phyloP scores from a whole-genome alignment of 2,888 invertebrate genomes.

The Orthosia gothica region DNA sequence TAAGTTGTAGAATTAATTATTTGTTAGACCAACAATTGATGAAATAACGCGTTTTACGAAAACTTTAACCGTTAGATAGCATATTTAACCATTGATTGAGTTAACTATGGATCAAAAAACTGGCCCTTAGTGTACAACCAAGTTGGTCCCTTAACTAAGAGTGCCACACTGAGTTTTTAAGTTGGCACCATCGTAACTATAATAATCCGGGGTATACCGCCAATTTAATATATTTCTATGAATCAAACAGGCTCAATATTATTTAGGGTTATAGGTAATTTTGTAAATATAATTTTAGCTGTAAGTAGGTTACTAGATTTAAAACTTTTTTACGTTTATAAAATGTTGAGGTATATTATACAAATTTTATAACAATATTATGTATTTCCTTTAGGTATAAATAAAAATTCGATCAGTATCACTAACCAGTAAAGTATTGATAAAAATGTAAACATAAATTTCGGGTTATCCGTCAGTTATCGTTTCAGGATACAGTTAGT shows the following conservation, averaged over 20 bases:
- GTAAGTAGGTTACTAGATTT: conserved; percentile 23
- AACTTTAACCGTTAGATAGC: too few species aligned
- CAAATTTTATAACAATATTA: conserved; percentile 2
- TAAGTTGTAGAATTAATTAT: too few species aligned
- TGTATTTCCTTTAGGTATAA: background rate
- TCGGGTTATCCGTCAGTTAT: too few species aligned
- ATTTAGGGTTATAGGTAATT: conserved; percentile 49
- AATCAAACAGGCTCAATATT: conserved; percentile 43
- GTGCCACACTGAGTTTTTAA: background rate
- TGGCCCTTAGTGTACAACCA: too few species aligned
- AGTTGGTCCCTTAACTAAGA: background rate
- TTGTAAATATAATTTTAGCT: conserved; percentile 60
- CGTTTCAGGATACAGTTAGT: conserved; percentile 13
- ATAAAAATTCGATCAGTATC: conserved; percentile 20
- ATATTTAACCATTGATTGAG: too few species aligned
- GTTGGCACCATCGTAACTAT: background rate
- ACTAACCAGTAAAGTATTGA: conserved; percentile 24
- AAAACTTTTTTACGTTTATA: conserved; percentile 33
- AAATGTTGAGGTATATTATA: background rate
- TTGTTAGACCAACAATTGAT: too few species aligned
- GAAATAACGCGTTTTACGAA: too few species aligned
- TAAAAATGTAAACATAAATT: conserved; percentile 34
- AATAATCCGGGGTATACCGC: conserved; percentile 7
- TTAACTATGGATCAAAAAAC: too few species aligned
- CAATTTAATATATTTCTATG: conserved; percentile 17